phyloP scores from a whole-genome alignment of 1,140 invertebrate genomes.

The Belonocnema kinseyi region DNA sequence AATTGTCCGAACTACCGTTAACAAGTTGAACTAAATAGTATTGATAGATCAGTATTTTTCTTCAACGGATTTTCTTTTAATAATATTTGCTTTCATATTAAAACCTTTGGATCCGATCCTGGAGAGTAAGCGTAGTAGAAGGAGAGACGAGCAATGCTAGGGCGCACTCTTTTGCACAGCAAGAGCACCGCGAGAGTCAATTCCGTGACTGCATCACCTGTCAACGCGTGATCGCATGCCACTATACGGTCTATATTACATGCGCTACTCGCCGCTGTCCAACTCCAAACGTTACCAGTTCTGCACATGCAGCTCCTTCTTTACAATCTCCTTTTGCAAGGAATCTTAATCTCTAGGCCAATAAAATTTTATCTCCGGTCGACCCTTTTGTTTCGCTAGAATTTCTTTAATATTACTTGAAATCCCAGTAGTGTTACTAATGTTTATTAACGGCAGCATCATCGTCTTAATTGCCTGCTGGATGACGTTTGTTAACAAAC shows the following conservation, averaged over 20 bases:
- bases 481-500: too few relatives aligned
- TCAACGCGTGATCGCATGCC: slow-evolving; percentile 57
- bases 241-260: slow-evolving; percentile 61
- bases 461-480: too few relatives aligned
- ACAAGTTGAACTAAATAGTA: too few relatives aligned
- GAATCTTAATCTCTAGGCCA: neutral
- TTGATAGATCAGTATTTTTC: too few relatives aligned
- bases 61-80: neutral
- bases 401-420: neutral
- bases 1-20: too few relatives aligned
- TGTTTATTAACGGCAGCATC: too few relatives aligned
- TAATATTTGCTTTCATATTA: neutral
- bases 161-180: slow-evolving; percentile 13
- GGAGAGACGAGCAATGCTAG: slow-evolving; percentile 26
- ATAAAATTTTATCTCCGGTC: slow-evolving; percentile 12
- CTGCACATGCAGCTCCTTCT: slow-evolving; percentile 20
- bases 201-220: slow-evolving; percentile 63
- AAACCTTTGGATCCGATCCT: slow-evolving; percentile 35
- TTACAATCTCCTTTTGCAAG: slow-evolving; percentile 25
- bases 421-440: too few relatives aligned
- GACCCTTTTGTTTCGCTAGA: neutral
- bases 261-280: slow-evolving; percentile 33
- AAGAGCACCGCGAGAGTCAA: slow-evolving; percentile 49
- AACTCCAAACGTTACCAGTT: slow-evolving; percentile 27
- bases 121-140: neutral